Evolutionary conservation across 2,888 invertebrate species (phyloP).

Genomic region (Alcis repandata): DNA sequence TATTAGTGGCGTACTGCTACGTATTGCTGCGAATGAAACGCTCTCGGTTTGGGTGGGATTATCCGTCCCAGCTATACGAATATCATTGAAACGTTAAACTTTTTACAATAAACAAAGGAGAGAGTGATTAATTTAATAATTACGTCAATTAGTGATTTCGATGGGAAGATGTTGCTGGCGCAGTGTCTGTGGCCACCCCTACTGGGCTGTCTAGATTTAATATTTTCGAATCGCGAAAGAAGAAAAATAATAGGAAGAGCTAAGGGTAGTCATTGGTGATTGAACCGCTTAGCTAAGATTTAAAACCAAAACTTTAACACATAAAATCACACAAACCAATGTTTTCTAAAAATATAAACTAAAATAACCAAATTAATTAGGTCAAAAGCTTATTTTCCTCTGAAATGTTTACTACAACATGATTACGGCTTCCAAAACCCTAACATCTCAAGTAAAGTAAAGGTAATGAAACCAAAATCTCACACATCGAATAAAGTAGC

Average conservation of each 20-base stretch:
- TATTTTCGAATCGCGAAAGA: too few relatives aligned
- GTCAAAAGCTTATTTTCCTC: not conserved
- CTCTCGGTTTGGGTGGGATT: constrained; percentile 41
- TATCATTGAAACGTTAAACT: constrained; percentile 4
- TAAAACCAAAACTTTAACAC: too few relatives aligned
- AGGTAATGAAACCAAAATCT: constrained; percentile 26
- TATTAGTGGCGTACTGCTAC: constrained; percentile 51
- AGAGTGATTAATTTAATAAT: not conserved
- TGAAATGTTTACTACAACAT: not conserved
- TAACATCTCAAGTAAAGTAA: constrained; percentile 24
- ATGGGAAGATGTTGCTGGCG: too few relatives aligned
- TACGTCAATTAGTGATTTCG: not conserved
- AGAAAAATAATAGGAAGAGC: too few relatives aligned
- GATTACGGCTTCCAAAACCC: not conserved
- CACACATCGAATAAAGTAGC: constrained; percentile 22
- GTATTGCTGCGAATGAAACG: constrained; percentile 42
- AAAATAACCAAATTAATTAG: not conserved
- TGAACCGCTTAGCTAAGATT: too few relatives aligned
- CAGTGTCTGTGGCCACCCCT: too few relatives aligned
- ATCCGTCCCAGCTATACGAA: constrained; percentile 12
- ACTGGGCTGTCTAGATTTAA: too few relatives aligned
- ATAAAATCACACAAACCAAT: too few relatives aligned
- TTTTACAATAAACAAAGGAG: not conserved
- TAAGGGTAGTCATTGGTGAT: too few relatives aligned
- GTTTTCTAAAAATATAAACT: too few relatives aligned